These are phyloP conservation scores for Folsomia candida DNA, from an alignment of 2,888 invertebrate genomes.

Conservation along the genomic window DNA sequence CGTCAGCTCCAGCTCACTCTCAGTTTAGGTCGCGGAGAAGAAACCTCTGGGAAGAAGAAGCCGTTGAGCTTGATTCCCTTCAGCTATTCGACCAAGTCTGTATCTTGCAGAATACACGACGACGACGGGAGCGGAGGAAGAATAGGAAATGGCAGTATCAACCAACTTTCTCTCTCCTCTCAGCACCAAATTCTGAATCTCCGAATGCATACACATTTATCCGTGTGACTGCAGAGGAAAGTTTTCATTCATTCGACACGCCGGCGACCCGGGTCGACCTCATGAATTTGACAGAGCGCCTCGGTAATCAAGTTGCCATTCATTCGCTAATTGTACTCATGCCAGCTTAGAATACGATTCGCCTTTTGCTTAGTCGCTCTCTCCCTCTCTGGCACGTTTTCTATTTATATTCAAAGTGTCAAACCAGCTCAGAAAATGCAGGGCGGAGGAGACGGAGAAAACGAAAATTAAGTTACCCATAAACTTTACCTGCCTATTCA, in stretches of 20 bases:
- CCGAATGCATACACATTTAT: not conserved
- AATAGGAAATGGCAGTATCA: conserved; percentile 2
- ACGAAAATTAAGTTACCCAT: not conserved
- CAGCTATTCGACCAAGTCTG: no score
- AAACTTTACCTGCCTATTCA: not conserved
- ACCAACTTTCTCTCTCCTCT: not conserved
- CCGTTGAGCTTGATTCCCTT: no score
- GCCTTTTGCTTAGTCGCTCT: not conserved
- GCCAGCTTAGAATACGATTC: not conserved
- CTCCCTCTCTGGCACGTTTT: no score
- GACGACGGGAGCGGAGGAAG: no score
- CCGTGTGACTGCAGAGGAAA: not conserved
- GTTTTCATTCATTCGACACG: not conserved
- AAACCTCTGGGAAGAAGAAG: no score
- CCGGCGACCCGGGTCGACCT: conserved; percentile 2
- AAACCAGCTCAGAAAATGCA: not conserved
- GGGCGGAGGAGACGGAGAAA: not conserved
- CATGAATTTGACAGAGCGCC: conserved; percentile 12
- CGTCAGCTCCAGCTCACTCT: not conserved
- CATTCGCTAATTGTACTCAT: conserved; percentile 8
- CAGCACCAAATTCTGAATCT: not conserved
- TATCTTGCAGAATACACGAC: no score
- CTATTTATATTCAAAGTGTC: not conserved
- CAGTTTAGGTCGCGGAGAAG: not conserved
- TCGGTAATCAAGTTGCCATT: conserved; percentile 14